Conservation (phyloP, 2,113 vertebrate genomes). For the Enhydra lutris region DNA sequence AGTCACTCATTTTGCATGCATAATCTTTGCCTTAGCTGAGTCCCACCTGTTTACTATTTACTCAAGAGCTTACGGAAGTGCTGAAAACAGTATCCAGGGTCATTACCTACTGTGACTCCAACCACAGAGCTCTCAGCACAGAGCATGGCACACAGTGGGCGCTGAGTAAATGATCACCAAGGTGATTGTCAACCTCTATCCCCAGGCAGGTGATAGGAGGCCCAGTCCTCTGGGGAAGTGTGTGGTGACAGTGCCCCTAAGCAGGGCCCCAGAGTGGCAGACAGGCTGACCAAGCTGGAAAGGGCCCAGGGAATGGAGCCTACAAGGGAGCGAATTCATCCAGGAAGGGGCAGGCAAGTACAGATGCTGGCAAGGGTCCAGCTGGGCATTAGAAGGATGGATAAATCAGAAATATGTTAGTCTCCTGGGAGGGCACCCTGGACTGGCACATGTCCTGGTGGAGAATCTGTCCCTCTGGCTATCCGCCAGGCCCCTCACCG, state of each 20-base stretch:
- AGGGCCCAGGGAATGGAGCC: neutral
- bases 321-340: neutral
- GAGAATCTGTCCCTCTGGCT: neutral
- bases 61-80: neutral
- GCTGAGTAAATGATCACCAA: neutral
- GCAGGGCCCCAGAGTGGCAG: neutral
- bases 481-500: neutral
- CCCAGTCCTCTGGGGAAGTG: neutral
- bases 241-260: neutral
- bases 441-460: neutral
- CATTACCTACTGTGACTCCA: accelerated
- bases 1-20: neutral
- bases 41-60: neutral
- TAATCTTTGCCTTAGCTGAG: neutral
- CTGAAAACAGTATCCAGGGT: neutral
- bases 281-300: neutral
- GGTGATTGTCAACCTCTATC: neutral
- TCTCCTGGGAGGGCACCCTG: neutral
- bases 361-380: neutral
- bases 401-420: neutral
- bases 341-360: neutral
- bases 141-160: neutral
- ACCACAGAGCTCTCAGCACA: neutral
- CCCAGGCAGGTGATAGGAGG: neutral
- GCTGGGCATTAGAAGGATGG: neutral